phyloP scores from a whole-genome alignment of 2,888 invertebrate genomes.

The Exocentrus adspersus region DNA sequence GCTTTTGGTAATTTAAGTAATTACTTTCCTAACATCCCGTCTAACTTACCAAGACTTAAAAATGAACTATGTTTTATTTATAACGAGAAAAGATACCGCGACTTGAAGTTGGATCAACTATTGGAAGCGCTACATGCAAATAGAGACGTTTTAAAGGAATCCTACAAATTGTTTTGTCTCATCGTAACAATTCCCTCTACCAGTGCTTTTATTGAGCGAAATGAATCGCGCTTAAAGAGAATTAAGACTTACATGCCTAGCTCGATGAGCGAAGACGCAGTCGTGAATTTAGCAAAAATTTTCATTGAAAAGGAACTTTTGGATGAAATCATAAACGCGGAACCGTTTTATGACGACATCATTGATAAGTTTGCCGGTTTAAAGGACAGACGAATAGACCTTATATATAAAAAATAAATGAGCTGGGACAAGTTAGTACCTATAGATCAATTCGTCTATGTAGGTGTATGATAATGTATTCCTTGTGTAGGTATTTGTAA shows the following conservation, averaged over 20 bases:
- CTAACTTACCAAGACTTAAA: slow-evolving; percentile 3
- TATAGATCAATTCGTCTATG: too few species aligned
- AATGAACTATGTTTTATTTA: background rate
- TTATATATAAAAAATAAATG: slow-evolving; percentile 6
- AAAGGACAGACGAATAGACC: slow-evolving; percentile 35
- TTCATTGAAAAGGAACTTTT: slow-evolving; percentile 38
- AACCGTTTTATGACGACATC: slow-evolving; percentile 41
- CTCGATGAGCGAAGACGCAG: slow-evolving; percentile 13
- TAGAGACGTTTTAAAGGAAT: background rate
- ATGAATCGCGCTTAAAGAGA: slow-evolving; percentile 29
- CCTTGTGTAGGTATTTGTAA: too few species aligned
- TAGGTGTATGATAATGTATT: too few species aligned
- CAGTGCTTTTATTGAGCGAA: slow-evolving; percentile 29
- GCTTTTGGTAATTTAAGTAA: slow-evolving; percentile 24
- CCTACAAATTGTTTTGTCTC: slow-evolving; percentile 31
- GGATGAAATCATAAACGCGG: slow-evolving; percentile 19
- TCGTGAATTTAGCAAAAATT: slow-evolving; percentile 28
- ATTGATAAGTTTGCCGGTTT: slow-evolving; percentile 40
- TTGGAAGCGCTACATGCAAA: background rate
- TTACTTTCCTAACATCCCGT: slow-evolving; percentile 7
- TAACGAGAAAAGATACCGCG: slow-evolving; percentile 1
- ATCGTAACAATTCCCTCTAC: slow-evolving; percentile 35
- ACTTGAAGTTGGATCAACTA: background rate
- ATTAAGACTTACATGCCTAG: slow-evolving; percentile 29
- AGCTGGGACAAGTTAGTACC: too few species aligned